phyloP scores from a whole-genome alignment of 2,797 vertebrate species.

The Sebastes steindachneri region DNA sequence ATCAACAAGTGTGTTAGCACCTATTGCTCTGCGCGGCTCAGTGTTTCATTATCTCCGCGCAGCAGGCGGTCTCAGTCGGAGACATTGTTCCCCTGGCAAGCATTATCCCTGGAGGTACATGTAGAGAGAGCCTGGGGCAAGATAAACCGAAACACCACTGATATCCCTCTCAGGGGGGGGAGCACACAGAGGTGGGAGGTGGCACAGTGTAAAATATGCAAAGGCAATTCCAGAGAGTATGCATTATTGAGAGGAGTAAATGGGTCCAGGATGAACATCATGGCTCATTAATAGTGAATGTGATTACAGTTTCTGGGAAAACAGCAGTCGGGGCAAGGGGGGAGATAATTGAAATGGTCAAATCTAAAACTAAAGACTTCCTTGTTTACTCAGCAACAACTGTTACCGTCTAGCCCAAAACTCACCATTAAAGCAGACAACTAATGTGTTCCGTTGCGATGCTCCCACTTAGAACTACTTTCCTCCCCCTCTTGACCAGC shows the following conservation, averaged over 20 bases:
- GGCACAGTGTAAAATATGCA: conserved; percentile 65
- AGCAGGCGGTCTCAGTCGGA: conserved; percentile 58
- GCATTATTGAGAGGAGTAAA: conserved; percentile 84
- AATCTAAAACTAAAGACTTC: conserved; percentile 65
- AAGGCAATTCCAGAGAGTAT: conserved; percentile 73
- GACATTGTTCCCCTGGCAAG: conserved; percentile 49
- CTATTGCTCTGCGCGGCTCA: conserved; percentile 41
- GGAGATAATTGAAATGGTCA: conserved; percentile 72
- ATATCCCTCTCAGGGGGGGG: conserved; percentile 2
- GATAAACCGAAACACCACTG: conserved; percentile 38
- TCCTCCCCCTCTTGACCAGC: neutral
- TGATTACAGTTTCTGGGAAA: conserved; percentile 82
- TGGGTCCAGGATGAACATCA: conserved; percentile 79
- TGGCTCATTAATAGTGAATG: conserved; percentile 84
- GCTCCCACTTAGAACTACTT: neutral
- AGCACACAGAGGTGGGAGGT: conserved; percentile 22
- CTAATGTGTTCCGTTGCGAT: conserved; percentile 1
- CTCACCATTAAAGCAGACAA: conserved; percentile 18
- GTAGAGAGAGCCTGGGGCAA: conserved; percentile 31
- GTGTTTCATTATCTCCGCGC: conserved; percentile 65
- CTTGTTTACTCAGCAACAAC: conserved; percentile 70
- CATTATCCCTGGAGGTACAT: conserved; percentile 40
- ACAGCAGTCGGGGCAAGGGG: conserved; percentile 59
- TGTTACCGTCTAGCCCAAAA: conserved; percentile 54
- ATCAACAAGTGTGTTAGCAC: conserved; percentile 61